A percentile compares a stretch with the other conserved stretches of the same genome.
Evolutionary conservation across 2,113 vertebrate species (phyloP).

Genomic region (Pogonocichla stellata): DNA sequence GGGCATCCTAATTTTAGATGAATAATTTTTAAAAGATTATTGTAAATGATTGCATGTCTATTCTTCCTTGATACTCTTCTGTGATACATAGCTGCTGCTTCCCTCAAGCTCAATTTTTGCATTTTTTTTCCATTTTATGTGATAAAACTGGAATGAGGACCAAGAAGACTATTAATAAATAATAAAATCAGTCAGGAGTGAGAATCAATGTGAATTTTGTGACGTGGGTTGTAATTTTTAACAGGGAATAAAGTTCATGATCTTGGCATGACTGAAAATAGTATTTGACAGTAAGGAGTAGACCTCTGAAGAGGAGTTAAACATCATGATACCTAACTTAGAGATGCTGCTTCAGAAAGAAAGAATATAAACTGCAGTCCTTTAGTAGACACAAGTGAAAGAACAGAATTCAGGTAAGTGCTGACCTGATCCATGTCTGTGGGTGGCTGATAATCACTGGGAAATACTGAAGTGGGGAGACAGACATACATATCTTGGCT

Average conservation of each 20-base stretch:
- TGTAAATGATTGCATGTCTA: not conserved
- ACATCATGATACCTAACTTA: not conserved
- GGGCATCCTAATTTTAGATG: not conserved
- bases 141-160: not conserved
- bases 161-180: not conserved
- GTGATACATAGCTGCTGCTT: not conserved
- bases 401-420: not conserved
- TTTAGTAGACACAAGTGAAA: not conserved
- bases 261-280: not conserved
- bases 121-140: not conserved
- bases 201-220: not conserved
- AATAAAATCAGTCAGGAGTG: not conserved
- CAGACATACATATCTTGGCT: not conserved
- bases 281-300: not conserved
- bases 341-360: not conserved
- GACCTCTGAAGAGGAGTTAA: not conserved
- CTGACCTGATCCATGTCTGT: not conserved
- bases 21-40: not conserved
- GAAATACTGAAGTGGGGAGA: not conserved
- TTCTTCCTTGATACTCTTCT: not conserved
- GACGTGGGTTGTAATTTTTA: not conserved
- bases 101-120: not conserved
- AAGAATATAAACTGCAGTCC: not conserved
- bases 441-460: not conserved
- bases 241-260: not conserved